Percentiles rank a stretch among this genome's conserved stretches.
These are phyloP conservation scores for Folsomia candida DNA, from an alignment of 2,888 invertebrate species.

Conservation along the genomic window DNA sequence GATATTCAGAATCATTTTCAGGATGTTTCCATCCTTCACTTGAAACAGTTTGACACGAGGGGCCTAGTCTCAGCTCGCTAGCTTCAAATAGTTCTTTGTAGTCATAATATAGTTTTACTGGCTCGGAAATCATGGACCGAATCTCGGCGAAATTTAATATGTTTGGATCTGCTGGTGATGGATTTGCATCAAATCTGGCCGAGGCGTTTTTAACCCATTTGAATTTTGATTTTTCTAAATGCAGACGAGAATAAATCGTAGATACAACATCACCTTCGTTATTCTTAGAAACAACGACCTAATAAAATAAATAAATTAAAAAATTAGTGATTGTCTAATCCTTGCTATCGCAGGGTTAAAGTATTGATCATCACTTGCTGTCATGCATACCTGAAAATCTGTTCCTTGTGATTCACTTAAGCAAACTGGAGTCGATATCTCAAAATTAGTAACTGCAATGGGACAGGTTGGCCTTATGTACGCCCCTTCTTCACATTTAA, in stretches of 20 bases:
- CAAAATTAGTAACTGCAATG: constrained; percentile 21
- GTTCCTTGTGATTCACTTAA: too few species aligned
- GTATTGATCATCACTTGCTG: too few species aligned
- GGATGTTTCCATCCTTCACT: too few species aligned
- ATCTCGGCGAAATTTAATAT: not conserved
- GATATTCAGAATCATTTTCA: too few species aligned
- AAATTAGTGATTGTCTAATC: too few species aligned
- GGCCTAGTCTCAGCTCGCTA: constrained; percentile 15
- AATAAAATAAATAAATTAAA: too few species aligned
- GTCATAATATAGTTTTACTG: not conserved
- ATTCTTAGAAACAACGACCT: constrained; percentile 8
- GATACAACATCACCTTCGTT: not conserved
- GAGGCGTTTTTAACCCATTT: not conserved
- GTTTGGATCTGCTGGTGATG: too few species aligned
- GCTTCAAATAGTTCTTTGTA: too few species aligned
- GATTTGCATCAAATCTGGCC: constrained; percentile 16
- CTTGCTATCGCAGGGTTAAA: too few species aligned
- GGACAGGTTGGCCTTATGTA: constrained; percentile 3
- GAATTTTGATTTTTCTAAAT: not conserved
- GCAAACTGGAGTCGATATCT: constrained; percentile 14
- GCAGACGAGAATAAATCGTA: not conserved
- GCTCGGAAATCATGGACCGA: not conserved
- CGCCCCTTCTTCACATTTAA: not conserved
- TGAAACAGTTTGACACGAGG: too few species aligned
- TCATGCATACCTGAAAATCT: too few species aligned